Percentiles rank a stretch among this genome's conserved stretches.
phyloP scores from a whole-genome alignment of 2,888 invertebrate species.

The Tetragnatha montana region DNA sequence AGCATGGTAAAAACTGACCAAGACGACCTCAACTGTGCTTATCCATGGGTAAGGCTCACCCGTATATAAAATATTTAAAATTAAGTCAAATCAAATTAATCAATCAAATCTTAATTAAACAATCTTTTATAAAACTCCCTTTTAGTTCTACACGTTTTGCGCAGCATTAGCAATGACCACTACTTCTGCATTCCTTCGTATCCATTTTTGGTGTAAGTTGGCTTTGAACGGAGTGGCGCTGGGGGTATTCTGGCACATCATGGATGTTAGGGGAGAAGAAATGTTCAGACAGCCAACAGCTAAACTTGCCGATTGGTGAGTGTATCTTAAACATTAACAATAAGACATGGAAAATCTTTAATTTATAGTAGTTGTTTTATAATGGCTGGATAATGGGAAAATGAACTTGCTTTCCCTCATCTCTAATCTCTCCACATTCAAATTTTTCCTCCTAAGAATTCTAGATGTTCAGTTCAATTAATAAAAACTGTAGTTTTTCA shows the following conservation, averaged over 20 bases:
- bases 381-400: not conserved
- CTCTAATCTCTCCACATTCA: not conserved
- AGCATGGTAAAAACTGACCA: not conserved
- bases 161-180: slow-evolving; percentile 87
- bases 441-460: not conserved
- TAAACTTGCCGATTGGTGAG: slow-evolving; percentile 53
- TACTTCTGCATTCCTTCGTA: slow-evolving; percentile 89
- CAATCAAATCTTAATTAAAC: not conserved
- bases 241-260: slow-evolving; percentile 79
- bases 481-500: no score
- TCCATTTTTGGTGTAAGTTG: slow-evolving; percentile 89
- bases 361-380: no score
- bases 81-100: not conserved
- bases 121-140: no score
- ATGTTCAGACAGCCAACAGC: slow-evolving; percentile 45
- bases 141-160: slow-evolving; percentile 85
- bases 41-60: slow-evolving; percentile 72
- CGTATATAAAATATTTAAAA: not conserved
- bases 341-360: no score
- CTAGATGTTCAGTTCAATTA: no score
- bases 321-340: not conserved
- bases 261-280: slow-evolving; percentile 53
- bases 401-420: not conserved
- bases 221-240: slow-evolving; percentile 84
- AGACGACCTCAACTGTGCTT: slow-evolving; percentile 63